Conservation (phyloP, 2,888 invertebrate genomes). For the Ochropleura plecta region DNA sequence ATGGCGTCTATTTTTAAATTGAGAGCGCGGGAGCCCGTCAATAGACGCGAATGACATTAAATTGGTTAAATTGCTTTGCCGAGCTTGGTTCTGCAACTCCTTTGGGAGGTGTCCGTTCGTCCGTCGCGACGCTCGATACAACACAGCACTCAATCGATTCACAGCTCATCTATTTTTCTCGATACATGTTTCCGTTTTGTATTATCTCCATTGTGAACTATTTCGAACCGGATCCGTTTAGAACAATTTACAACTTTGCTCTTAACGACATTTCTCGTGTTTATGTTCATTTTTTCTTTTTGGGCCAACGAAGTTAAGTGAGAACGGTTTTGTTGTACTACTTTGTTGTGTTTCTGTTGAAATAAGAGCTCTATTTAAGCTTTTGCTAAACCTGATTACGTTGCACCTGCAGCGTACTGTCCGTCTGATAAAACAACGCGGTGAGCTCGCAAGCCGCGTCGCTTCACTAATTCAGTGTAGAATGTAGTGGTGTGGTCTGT, state of each 20-base stretch:
- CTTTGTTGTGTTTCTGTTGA: no score
- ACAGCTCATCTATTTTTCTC: slow-evolving; percentile 73
- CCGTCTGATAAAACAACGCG: slow-evolving; percentile 69
- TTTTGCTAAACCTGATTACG: slow-evolving; percentile 44
- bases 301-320: slow-evolving; percentile 19
- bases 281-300: slow-evolving; percentile 27
- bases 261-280: slow-evolving; percentile 31
- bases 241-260: slow-evolving; percentile 53
- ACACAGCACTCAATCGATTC: slow-evolving; percentile 73
- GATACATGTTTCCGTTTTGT: slow-evolving; percentile 66
- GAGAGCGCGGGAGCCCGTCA: slow-evolving; percentile 86
- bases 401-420: slow-evolving; percentile 35
- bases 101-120: slow-evolving; percentile 80
- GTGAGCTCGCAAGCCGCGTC: slow-evolving; percentile 68
- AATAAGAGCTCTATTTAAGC: slow-evolving; percentile 40
- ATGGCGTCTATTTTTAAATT: slow-evolving; percentile 88
- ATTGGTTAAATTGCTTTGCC: slow-evolving; percentile 89
- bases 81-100: slow-evolving; percentile 84
- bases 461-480: slow-evolving; percentile 81
- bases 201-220: slow-evolving; percentile 59
- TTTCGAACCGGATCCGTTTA: slow-evolving; percentile 50
- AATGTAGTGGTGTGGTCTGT: slow-evolving; percentile 78
- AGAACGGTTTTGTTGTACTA: no score
- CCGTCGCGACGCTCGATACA: slow-evolving; percentile 67
- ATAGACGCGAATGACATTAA: slow-evolving; percentile 88